Evolutionary conservation across 2,797 vertebrate species (phyloP).

Genomic region (Poeciliopsis turneri): DNA sequence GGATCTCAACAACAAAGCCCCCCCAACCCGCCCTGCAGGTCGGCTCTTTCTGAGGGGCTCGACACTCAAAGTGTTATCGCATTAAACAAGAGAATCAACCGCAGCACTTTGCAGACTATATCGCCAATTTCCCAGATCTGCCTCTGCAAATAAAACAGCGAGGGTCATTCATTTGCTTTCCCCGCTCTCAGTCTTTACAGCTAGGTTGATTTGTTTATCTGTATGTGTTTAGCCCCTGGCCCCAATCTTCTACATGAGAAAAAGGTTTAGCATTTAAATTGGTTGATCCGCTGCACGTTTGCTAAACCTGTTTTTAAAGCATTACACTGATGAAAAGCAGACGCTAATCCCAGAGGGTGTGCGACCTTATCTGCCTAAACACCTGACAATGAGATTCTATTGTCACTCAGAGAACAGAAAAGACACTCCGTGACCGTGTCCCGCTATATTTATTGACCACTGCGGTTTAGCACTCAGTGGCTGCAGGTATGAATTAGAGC

Average conservation of each 20-base stretch:
- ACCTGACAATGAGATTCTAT: constrained; percentile 78
- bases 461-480: constrained; percentile 26
- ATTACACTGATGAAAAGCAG: constrained; percentile 79
- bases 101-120: constrained; percentile 74
- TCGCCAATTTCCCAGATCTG: constrained; percentile 76
- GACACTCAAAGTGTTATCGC: constrained; percentile 60
- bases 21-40: constrained; percentile 21
- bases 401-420: constrained; percentile 65
- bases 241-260: constrained; percentile 74
- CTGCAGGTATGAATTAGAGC: constrained; percentile 53
- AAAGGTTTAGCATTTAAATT: constrained; percentile 84
- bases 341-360: constrained; percentile 73
- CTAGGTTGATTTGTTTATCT: constrained; percentile 85
- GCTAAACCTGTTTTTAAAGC: constrained; percentile 78
- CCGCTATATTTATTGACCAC: constrained; percentile 61
- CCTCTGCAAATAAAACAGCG: constrained; percentile 80
- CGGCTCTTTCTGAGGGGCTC: constrained; percentile 26
- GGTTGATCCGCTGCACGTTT: constrained; percentile 73
- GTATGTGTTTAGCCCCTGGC: constrained; percentile 78
- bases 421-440: constrained; percentile 48
- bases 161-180: constrained; percentile 85
- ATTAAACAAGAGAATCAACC: constrained; percentile 77
- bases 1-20: constrained; percentile 24
- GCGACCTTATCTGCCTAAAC: constrained; percentile 80
- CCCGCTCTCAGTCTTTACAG: constrained; percentile 83